phyloP scores from a whole-genome alignment of 2,113 vertebrate species.

The Lynx canadensis region DNA sequence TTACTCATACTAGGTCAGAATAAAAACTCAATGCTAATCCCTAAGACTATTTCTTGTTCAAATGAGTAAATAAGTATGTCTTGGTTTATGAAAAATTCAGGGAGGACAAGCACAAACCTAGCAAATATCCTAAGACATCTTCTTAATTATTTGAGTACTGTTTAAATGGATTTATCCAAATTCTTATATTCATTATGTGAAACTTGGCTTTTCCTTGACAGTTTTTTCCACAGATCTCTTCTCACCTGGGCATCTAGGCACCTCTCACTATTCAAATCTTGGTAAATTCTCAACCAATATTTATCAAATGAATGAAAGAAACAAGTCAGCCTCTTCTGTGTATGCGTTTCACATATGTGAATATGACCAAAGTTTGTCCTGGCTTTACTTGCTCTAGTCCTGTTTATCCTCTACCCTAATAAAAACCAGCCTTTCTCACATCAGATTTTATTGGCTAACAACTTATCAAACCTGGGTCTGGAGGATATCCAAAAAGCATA shows the following conservation, averaged over 20 bases:
- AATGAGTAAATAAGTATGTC: not conserved
- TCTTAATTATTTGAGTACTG: not conserved
- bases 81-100: constrained; percentile 3
- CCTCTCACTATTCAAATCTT: not conserved
- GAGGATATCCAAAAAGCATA: not conserved
- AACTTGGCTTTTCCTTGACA: not conserved
- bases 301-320: not conserved
- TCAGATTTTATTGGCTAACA: constrained; percentile 42
- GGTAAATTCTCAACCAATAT: not conserved
- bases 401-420: not conserved
- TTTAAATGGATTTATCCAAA: not conserved
- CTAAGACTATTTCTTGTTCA: not conserved
- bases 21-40: not conserved
- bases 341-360: not conserved
- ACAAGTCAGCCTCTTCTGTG: not conserved
- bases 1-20: not conserved
- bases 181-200: not conserved
- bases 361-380: not conserved
- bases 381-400: not conserved
- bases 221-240: not conserved
- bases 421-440: constrained; percentile 18
- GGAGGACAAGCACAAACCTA: not conserved
- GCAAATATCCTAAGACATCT: not conserved
- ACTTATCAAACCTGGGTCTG: constrained; percentile 7
- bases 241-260: not conserved